phyloP scores from a whole-genome alignment of 92 coral and sea anemone genomes.

The Phenganax marumi region DNA sequence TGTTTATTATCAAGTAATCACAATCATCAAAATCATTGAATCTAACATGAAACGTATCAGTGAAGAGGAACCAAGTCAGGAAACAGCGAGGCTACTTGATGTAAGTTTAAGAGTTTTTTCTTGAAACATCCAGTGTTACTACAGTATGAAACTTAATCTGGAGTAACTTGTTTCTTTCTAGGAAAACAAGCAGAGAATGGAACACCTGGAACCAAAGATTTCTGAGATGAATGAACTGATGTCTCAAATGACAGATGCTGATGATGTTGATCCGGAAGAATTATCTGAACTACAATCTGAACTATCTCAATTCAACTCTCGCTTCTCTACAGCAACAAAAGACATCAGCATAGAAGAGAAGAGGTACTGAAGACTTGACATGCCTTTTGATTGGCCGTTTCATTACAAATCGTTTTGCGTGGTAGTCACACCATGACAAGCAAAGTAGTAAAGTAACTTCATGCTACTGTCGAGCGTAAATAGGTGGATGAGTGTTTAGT shows the following conservation, averaged over 20 bases:
- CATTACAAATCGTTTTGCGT: background rate
- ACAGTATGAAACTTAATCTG: background rate
- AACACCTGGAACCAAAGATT: slow-evolving; percentile 34
- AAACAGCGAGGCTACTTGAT: slow-evolving; percentile 31
- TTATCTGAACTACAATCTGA: slow-evolving; percentile 5
- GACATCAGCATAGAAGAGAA: slow-evolving; percentile 12
- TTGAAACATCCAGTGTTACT: background rate
- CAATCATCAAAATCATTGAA: slow-evolving; percentile 14
- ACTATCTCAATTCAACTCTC: slow-evolving; percentile 14
- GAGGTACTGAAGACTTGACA: background rate
- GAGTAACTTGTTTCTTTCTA: background rate
- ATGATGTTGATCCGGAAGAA: slow-evolving; percentile 25
- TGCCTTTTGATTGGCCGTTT: too few relatives aligned
- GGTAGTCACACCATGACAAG: background rate
- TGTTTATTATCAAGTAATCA: slow-evolving; percentile 19
- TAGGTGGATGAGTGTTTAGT: too few relatives aligned
- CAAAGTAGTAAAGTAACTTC: too few relatives aligned
- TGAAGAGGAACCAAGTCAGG: slow-evolving; percentile 30
- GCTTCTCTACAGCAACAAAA: slow-evolving; percentile 21
- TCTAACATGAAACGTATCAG: slow-evolving; percentile 11
- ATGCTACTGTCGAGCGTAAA: too few relatives aligned
- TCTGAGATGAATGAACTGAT: slow-evolving; percentile 14
- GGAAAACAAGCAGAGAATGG: slow-evolving; percentile 44
- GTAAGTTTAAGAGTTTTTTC: background rate
- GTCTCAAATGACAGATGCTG: slow-evolving; percentile 30